phyloP scores from a whole-genome alignment of 1,140 invertebrate genomes.

The Musca domestica region DNA sequence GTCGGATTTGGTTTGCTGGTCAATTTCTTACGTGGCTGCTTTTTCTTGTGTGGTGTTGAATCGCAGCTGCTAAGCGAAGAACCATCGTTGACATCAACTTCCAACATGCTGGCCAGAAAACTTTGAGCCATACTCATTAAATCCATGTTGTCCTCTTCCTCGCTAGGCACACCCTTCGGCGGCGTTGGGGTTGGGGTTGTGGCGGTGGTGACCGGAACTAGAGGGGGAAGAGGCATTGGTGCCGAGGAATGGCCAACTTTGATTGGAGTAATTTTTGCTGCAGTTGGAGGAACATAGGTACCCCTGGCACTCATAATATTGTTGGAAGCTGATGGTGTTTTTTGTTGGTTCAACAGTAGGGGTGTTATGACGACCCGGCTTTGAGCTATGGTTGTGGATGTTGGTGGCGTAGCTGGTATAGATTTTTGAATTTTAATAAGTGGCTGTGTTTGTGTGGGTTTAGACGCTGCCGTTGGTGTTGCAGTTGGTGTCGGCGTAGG shows the following conservation, averaged over 20 bases:
- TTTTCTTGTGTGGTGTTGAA: slow-evolving; percentile 28
- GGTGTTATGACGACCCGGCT: not conserved
- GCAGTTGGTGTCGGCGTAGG: not conserved
- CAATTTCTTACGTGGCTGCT: slow-evolving; percentile 50
- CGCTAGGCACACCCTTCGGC: not conserved
- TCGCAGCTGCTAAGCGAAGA: not conserved
- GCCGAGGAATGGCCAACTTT: not conserved
- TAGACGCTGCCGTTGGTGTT: not conserved
- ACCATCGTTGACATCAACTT: slow-evolving; percentile 42
- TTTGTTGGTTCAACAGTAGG: not conserved
- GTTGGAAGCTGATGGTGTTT: not conserved
- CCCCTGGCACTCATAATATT: not conserved
- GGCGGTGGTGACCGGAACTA: not conserved
- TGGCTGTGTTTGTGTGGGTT: not conserved
- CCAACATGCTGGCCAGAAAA: slow-evolving; percentile 45
- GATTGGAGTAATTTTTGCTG: too few relatives aligned
- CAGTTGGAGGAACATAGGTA: not conserved
- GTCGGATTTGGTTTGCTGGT: slow-evolving; percentile 51
- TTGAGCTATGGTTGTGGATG: not conserved
- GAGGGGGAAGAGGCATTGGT: not conserved
- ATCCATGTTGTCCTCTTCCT: slow-evolving; percentile 30
- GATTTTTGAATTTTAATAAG: not conserved
- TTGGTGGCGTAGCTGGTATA: not conserved
- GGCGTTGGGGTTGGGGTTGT: too few relatives aligned
- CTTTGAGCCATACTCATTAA: slow-evolving; percentile 41